Evolutionary conservation across 2,888 invertebrate species (phyloP).

Genomic region (Cataglyphis altisquamis): DNA sequence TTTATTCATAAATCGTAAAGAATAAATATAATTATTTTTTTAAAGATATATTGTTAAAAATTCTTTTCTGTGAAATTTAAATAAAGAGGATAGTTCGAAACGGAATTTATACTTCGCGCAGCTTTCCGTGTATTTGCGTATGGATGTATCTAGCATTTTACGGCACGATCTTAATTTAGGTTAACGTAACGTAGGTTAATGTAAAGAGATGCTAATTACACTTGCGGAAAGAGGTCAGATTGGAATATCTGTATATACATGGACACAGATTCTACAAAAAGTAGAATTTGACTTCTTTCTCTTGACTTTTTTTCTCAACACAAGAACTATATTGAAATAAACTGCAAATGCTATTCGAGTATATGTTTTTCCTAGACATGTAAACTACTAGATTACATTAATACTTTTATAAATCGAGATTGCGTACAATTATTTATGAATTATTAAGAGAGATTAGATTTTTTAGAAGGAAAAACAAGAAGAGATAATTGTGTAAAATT

Average conservation of each 20-base stretch:
- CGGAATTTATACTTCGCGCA: not conserved
- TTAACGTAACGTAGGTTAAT: constrained; percentile 72
- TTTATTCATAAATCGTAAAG: not conserved
- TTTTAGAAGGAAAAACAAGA: not conserved
- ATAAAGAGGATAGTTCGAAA: not conserved
- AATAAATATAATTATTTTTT: not conserved
- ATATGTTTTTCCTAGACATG: not conserved
- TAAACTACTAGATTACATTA: not conserved
- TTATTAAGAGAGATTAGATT: constrained; percentile 1
- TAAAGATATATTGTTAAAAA: not conserved
- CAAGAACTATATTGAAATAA: constrained; percentile 14
- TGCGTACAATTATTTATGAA: not conserved
- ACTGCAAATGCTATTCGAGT: not conserved
- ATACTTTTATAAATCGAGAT: not conserved
- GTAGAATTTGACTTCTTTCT: not conserved
- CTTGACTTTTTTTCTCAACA: constrained; percentile 11
- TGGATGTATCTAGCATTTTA: constrained; percentile 33
- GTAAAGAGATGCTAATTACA: constrained; percentile 47
- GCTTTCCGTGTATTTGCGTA: not conserved
- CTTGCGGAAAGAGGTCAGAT: constrained; percentile 18
- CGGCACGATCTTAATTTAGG: constrained; percentile 58
- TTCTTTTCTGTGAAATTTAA: not conserved
- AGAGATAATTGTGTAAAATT: not conserved
- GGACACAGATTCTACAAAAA: constrained; percentile 7
- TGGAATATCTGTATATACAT: constrained; percentile 1